These are phyloP conservation scores for Neolamprologus cancellatus DNA, from an alignment of 2,113 vertebrate genomes.

Conservation along the genomic window DNA sequence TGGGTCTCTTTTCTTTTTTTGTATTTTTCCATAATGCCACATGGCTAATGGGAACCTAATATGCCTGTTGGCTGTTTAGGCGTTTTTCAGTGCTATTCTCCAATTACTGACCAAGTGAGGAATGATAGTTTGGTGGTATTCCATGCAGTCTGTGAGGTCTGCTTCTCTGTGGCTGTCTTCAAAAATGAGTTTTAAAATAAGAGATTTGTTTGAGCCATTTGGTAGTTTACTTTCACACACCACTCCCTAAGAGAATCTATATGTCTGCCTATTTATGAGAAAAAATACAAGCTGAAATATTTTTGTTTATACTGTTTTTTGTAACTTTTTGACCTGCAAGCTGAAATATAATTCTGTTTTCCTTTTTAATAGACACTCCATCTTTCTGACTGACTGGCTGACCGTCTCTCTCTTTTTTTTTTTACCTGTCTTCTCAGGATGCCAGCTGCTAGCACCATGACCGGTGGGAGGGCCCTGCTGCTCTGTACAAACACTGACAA, in stretches of 20 bases:
- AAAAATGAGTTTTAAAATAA: background rate
- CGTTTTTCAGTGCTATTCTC: background rate
- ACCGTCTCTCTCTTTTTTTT: background rate
- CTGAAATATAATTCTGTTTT: background rate
- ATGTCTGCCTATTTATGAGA: background rate
- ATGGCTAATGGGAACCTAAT: background rate
- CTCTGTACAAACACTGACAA: slow-evolving; percentile 80
- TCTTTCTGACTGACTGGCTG: background rate
- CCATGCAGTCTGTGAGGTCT: slow-evolving; percentile 11
- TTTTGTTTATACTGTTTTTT: background rate
- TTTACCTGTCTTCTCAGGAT: slow-evolving; percentile 55
- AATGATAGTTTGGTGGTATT: background rate
- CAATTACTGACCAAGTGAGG: background rate
- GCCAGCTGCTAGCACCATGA: slow-evolving; percentile 88
- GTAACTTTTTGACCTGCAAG: background rate
- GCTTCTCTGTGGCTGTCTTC: background rate
- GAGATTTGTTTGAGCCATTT: background rate
- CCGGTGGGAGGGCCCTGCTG: slow-evolving; percentile 73
- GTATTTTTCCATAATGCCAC: background rate
- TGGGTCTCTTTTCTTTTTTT: background rate
- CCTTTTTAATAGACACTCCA: background rate
- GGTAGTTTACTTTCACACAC: background rate
- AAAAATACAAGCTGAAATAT: background rate
- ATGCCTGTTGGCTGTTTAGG: background rate
- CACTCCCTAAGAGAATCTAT: background rate